These are phyloP conservation scores for Globicephala melas DNA, from an alignment of 2,113 vertebrate genomes.

Conservation along the genomic window DNA sequence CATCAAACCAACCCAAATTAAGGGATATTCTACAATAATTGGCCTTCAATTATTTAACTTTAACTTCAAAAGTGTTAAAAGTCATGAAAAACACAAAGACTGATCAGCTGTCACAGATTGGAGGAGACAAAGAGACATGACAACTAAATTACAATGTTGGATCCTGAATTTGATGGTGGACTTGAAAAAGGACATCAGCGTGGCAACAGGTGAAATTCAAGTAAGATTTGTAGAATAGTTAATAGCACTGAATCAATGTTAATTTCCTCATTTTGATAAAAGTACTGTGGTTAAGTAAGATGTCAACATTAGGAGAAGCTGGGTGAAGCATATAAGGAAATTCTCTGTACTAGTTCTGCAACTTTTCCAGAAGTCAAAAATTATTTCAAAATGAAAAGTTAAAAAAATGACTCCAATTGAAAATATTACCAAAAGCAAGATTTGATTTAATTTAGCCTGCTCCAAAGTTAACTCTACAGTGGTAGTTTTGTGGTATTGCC, in stretches of 20 bases:
- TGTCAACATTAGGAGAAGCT: background rate
- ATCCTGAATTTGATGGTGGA: background rate
- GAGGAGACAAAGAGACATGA: background rate
- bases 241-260: background rate
- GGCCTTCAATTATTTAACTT: background rate
- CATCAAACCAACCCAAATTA: background rate
- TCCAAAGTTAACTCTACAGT: background rate
- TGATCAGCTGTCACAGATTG: background rate
- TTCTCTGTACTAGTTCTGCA: background rate
- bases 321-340: background rate
- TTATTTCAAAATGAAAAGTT: slow-evolving; percentile 49
- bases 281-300: background rate
- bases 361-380: slow-evolving; percentile 35
- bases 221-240: background rate
- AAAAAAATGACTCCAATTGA: background rate
- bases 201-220: background rate
- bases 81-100: background rate
- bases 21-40: background rate
- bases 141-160: background rate
- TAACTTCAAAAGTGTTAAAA: background rate
- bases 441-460: background rate
- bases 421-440: slow-evolving; percentile 14
- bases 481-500: background rate
- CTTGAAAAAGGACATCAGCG: background rate
- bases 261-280: background rate